These are phyloP conservation scores for Salvelinus namaycush DNA, from an alignment of 2,113 vertebrate species.

Conservation along the genomic window DNA sequence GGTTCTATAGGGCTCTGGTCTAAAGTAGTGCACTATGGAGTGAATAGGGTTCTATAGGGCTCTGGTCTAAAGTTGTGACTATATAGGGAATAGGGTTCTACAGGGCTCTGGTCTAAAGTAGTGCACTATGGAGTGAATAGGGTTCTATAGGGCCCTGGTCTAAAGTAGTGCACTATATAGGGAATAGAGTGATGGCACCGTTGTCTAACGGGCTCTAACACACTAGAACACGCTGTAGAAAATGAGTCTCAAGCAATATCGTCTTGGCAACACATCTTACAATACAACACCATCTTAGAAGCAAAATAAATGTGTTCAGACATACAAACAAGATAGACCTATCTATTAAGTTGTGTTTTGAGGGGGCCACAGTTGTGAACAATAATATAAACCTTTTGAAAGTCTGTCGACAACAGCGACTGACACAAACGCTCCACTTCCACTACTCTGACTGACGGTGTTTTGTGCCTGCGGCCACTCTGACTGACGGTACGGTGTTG, in stretches of 20 bases:
- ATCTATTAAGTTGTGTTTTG: slow-evolving; percentile 31
- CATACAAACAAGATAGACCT: not conserved
- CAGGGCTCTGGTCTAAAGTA: too few relatives aligned
- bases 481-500: slow-evolving; percentile 7
- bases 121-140: too few relatives aligned
- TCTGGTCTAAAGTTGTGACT: too few relatives aligned
- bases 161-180: too few relatives aligned
- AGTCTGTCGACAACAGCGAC: slow-evolving; percentile 47
- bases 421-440: slow-evolving; percentile 2
- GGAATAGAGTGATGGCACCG: too few relatives aligned
- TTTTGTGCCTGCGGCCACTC: not conserved
- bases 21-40: too few relatives aligned
- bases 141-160: too few relatives aligned
- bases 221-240: slow-evolving; percentile 7
- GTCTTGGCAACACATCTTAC: slow-evolving; percentile 17
- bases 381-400: slow-evolving; percentile 38
- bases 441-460: slow-evolving; percentile 47
- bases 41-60: too few relatives aligned
- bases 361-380: slow-evolving; percentile 30
- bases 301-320: not conserved
- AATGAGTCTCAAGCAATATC: slow-evolving; percentile 26
- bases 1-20: too few relatives aligned
- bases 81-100: too few relatives aligned
- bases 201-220: not conserved
- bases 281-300: not conserved